Base-by-base conservation (phyloP, 92 coral and sea anemone species). In the Isaurus tuberculatus region DNA sequence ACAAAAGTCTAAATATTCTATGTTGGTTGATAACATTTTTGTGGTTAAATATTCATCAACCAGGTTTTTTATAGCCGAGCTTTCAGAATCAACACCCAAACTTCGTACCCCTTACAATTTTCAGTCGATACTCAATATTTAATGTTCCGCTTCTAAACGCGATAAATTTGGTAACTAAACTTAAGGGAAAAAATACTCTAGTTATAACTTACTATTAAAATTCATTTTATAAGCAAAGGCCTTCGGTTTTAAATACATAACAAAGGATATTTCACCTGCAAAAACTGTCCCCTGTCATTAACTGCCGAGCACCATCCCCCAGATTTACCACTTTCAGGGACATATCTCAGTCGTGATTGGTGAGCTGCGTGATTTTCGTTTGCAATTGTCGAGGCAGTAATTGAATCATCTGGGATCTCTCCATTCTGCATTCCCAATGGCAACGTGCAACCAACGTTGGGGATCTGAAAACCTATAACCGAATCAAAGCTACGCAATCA, bases 391-490 rank as follows among this genome's bases (percentile, higher is more conserved):
- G 80, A 75, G 28, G 80, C 80, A 49, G 80, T 75, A 60, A 75
- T 75, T 19, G 80, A 53, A 17, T 2, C 48, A 75, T 75, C 80
- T 48, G 49, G 80, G 49, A 75, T 49, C 4, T 75, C 80, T n/a
- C 37, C 37, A 10, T 29, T 51, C 15, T 75, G 80, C 80, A 75
- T 53, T 55, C 80, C 80, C 28, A 75, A 7, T 2, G 80, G 80
- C 31, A 75, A 29, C 19, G 80, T 75, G 65, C 80, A 75, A 11
- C 80, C 80, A 53, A 75, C 80, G n/a, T 75, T 67, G 7, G 80
- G 80, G 13, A 6, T 55, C 3, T 55, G 13, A 32, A 75, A 75
- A 51, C 80, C 80, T 75, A 17, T n/a, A 11, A 30, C 19, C 28
- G 2, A 16, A 5, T 10, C 8, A 31, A n/a, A 2, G 14, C 32